Base-by-base conservation (phyloP, 1,140 invertebrate species). In the Diachasmimorpha longicaudata region DNA sequence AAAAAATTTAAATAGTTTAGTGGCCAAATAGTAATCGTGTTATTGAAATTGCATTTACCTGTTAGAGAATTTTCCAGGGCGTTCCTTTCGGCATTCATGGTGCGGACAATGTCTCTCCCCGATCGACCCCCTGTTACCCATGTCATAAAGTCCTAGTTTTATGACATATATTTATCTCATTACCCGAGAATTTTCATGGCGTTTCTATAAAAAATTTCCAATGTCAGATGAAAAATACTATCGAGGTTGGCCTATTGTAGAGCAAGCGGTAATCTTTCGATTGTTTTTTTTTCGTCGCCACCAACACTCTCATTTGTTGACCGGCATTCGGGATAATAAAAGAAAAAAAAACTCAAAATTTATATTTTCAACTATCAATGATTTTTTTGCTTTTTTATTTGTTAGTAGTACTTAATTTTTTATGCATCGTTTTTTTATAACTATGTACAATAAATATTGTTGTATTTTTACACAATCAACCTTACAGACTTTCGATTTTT, bases 391-490 rank as follows among this genome's bases (percentile, higher is more conserved):
- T 19, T n/a, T 81, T 88, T 87, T 87, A 88, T 87, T 88, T 86
- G 86, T 88, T 88, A 88, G 84, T 89, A 88, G 82, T 79, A 77
- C 46, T 77, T 44, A 72, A 52, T 71, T 55, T 68, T 73, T 77
- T 77, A 72, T 55, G 58, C 58, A 63, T 63, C 23, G 3, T 85
- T 87, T 87, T 81, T 85, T 87, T 85, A 88, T 85, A 86, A 86
- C 82, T 89, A 89, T 88, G 86, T 89, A 89, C 87, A 89, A 89
- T 88, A 89, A 88, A 89, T 89, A 89, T 88, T 87, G 85, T 82
- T 88, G 82, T 82, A 85, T 84, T 88, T 88, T 87, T 88, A 89
- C 87, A 89, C 82, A 88, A 88, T 83, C 67, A 80, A 79, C 76
- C 77, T 85, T 84, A 84, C 82, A 84, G 82, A 87, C 77, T 81